These are phyloP conservation scores for Anguilla obscura DNA, from an alignment of 2,797 vertebrate species.

Conservation along the genomic window DNA sequence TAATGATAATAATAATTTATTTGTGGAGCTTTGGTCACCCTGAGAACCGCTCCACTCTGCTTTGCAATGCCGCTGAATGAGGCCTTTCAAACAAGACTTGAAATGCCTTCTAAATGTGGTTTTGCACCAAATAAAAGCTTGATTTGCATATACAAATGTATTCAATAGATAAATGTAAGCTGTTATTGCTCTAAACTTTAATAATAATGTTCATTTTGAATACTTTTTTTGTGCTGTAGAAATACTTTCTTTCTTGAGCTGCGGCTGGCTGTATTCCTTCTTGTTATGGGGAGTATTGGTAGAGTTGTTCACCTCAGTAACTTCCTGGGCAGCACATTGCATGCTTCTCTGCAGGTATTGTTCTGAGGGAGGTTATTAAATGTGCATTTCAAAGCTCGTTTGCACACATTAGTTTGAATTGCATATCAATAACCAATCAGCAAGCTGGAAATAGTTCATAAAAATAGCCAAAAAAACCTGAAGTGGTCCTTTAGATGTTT, in stretches of 20 bases:
- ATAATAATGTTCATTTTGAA: not conserved
- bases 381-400: not conserved
- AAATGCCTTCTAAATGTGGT: not conserved
- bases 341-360: not conserved
- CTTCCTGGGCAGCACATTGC: not conserved
- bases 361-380: not conserved
- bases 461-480: not conserved
- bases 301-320: not conserved
- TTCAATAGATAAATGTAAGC: not conserved
- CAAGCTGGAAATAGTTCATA: not conserved
- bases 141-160: not conserved
- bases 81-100: too few species aligned
- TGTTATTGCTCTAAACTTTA: too few species aligned
- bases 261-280: not conserved
- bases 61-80: too few species aligned
- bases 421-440: too few species aligned
- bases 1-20: not conserved
- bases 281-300: not conserved
- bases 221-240: too few species aligned
- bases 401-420: not conserved
- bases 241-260: not conserved
- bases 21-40: not conserved
- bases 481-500: not conserved
- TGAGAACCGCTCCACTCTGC: too few species aligned
- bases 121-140: not conserved